A percentile compares a stretch with the other conserved stretches of the same genome.
Evolutionary conservation across 2,888 invertebrate species (phyloP).

Genomic region (Polyommatus icarus): DNA sequence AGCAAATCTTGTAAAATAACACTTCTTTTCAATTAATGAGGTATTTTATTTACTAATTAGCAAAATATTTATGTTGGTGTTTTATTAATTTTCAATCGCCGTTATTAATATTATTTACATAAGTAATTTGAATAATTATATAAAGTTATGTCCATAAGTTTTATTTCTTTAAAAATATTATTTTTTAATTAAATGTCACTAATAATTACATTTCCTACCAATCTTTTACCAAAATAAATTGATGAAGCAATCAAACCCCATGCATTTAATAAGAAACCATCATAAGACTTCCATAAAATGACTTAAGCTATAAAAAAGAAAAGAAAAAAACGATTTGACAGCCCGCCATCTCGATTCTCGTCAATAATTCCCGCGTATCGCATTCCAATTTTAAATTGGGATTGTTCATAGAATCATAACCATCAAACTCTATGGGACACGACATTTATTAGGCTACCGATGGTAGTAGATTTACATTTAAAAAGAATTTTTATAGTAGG

Average conservation of each 20-base stretch:
- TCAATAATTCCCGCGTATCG: conserved; percentile 21
- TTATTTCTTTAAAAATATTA: background rate
- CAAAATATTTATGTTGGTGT: background rate
- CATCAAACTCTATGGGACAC: conserved; percentile 1
- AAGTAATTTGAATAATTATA: too few species aligned
- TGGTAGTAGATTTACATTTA: conserved; percentile 14
- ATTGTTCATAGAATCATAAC: conserved; percentile 27
- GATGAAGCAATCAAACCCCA: background rate
- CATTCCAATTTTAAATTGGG: conserved; percentile 25
- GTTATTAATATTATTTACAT: background rate
- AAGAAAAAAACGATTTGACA: conserved; percentile 2
- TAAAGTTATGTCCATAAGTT: background rate
- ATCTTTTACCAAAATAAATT: background rate
- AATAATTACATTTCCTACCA: background rate
- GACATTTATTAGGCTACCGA: conserved; percentile 25
- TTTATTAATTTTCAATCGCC: conserved; percentile 7
- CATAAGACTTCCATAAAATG: background rate
- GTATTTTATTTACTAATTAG: conserved; percentile 13
- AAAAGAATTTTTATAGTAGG: background rate
- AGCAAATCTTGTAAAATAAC: conserved; percentile 9
- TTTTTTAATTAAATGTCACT: background rate
- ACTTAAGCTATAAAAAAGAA: background rate
- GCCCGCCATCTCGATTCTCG: conserved; percentile 1
- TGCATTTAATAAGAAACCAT: conserved; percentile 8
- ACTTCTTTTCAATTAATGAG: conserved; percentile 19